Evolutionary conservation across 2,113 vertebrate genomes (phyloP).

Genomic region (Mesocricetus auratus): DNA sequence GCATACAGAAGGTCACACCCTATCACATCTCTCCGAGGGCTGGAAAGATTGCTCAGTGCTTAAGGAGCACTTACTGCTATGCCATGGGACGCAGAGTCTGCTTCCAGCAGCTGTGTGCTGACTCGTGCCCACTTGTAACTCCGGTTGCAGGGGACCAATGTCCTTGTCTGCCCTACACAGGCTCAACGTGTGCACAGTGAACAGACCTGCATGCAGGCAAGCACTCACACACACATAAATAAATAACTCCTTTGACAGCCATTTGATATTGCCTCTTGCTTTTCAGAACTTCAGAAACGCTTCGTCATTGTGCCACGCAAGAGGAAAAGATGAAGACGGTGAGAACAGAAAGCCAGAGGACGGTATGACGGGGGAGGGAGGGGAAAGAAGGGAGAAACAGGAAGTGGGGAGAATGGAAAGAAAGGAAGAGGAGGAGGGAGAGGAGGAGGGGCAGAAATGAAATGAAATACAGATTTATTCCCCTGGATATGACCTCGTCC

Average conservation of each 20-base stretch:
- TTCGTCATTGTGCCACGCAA: not conserved
- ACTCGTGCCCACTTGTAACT: not conserved
- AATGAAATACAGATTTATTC: not conserved
- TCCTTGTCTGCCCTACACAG: not conserved
- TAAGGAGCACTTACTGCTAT: not conserved
- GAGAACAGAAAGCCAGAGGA: not conserved
- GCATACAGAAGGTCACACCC: too few species aligned
- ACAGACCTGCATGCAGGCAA: not conserved
- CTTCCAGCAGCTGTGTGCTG: not conserved
- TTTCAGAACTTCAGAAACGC: not conserved
- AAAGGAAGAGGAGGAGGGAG: accelerated
- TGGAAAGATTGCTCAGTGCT: not conserved
- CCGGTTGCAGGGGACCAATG: not conserved
- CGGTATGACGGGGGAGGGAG: not conserved
- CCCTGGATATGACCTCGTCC: too few species aligned
- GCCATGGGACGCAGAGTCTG: not conserved
- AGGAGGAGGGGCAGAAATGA: not conserved
- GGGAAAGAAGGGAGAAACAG: not conserved
- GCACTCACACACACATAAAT: not conserved
- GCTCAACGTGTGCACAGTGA: not conserved
- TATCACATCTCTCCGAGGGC: not conserved
- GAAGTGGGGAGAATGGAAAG: not conserved
- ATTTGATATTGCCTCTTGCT: not conserved
- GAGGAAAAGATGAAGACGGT: not conserved
- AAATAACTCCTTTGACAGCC: not conserved